Conservation (phyloP, 2,888 invertebrate genomes). For the Trissonchulus latispiculum region DNA sequence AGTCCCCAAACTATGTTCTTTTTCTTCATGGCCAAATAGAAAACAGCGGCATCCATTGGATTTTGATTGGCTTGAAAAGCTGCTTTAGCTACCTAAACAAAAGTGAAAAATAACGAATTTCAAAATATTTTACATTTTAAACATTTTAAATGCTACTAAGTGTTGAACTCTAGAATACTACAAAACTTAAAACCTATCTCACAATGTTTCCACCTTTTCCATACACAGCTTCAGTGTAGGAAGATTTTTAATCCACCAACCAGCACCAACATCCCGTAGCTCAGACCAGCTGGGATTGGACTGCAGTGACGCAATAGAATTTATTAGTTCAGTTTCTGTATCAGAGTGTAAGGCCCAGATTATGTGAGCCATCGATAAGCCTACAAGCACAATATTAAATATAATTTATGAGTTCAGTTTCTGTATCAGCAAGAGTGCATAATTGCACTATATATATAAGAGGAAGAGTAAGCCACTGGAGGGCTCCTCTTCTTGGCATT, state of each 20-base stretch:
- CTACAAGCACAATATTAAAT: too few species aligned
- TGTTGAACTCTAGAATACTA: too few species aligned
- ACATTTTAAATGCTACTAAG: too few species aligned
- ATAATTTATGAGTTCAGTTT: too few species aligned
- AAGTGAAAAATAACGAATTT: too few species aligned
- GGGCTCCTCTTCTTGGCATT: too few species aligned
- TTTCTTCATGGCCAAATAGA: conserved; percentile 95
- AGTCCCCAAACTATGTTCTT: conserved; percentile 63
- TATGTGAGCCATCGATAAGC: conserved; percentile 58
- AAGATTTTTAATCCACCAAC: conserved; percentile 89
- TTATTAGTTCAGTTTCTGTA: conserved; percentile 83
- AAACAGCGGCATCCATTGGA: conserved; percentile 92
- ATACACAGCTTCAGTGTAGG: conserved; percentile 69
- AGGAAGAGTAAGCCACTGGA: too few species aligned
- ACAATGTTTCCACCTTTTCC: conserved; percentile 58
- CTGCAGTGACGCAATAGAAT: conserved; percentile 58
- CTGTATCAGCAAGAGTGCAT: too few species aligned
- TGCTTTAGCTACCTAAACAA: conserved; percentile 65
- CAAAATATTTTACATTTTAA: too few species aligned
- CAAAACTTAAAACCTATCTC: too few species aligned
- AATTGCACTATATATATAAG: too few species aligned
- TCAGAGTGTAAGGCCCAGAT: conserved; percentile 99
- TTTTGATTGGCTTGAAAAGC: conserved; percentile 83
- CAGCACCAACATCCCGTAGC: conserved; percentile 77
- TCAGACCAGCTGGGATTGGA: conserved; percentile 66